Evolutionary conservation across 2,797 vertebrate species (phyloP).

Genomic region (Enteromius paludinosus): DNA sequence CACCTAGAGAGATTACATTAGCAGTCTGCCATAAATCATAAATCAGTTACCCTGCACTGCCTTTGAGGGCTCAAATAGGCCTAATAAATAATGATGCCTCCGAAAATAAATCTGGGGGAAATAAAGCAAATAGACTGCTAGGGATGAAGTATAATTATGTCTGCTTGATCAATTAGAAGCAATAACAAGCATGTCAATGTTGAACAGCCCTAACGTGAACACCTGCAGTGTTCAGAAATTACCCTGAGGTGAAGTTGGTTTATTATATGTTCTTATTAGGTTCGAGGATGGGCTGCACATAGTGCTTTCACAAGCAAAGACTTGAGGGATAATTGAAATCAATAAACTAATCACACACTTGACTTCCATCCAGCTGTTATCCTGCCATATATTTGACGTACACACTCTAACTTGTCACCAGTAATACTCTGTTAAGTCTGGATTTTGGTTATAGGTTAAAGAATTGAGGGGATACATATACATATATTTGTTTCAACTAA

Average conservation of each 20-base stretch:
- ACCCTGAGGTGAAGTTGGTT: slow-evolving; percentile 34
- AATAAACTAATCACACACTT: slow-evolving; percentile 53
- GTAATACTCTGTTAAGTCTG: background rate
- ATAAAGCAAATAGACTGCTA: slow-evolving; percentile 13
- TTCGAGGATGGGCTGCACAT: slow-evolving; percentile 18
- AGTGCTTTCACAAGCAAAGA: slow-evolving; percentile 26
- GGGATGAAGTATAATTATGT: slow-evolving; percentile 41
- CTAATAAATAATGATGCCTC: slow-evolving; percentile 42
- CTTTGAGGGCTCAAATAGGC: slow-evolving; percentile 29
- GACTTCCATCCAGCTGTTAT: slow-evolving; percentile 45
- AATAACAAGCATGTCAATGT: slow-evolving; percentile 25
- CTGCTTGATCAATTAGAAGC: slow-evolving; percentile 43
- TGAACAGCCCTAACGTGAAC: background rate
- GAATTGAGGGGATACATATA: slow-evolving; percentile 29
- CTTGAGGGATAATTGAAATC: slow-evolving; percentile 54
- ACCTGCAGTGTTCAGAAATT: slow-evolving; percentile 32
- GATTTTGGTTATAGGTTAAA: slow-evolving; percentile 26
- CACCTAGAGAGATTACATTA: slow-evolving; percentile 71
- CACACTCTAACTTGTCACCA: slow-evolving; percentile 29
- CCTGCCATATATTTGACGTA: slow-evolving; percentile 40
- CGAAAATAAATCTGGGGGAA: slow-evolving; percentile 9
- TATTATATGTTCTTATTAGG: slow-evolving; percentile 40
- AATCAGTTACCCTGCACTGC: slow-evolving; percentile 62
- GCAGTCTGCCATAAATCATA: slow-evolving; percentile 72
- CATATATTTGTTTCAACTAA: background rate